Base-by-base conservation (phyloP, 1,140 invertebrate species). In the Lordiphosa collinella region DNA sequence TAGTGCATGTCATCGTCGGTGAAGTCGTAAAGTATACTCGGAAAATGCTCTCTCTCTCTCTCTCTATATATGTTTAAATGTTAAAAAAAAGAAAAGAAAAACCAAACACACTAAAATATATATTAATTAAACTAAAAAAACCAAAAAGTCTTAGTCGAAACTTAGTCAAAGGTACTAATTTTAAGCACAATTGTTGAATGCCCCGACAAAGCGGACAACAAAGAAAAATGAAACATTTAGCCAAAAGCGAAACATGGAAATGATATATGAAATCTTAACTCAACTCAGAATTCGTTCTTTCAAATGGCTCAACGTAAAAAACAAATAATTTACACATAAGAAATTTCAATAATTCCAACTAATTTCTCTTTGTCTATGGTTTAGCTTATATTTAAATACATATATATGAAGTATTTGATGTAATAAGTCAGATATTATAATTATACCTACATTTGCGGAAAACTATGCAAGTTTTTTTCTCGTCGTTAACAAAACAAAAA, bases 151-250 rank as follows among this genome's bases (percentile, higher is more conserved):
- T 80, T 82, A 82, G 75, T 75, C 76, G 38, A 80, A 80, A 82
- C 71, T 62, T 79, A 82, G 76, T 82, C 70, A 80, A 82, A 71
- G 53, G 71, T 84, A 80, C 51, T 79, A 76, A 84, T 76, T 84
- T 72, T 68, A 76, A 72, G 76, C 66, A 72, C 72, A 72, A 55
- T 84, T 72, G 78, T 84, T 72, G 57, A 84, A 84, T 55, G 67
- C 18, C 4, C 18, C 18, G n/a, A 12, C 51, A 40, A 36, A 16
- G 18, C 18, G 18, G 18, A 5, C 18, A 22, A 5, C 18, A 22
- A 22, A 22, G 4, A 22, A 22, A 22, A 22, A 22, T n/a, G 35
- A 66, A 53, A 43, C 36, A 54, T 43, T 50, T 51, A 67, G 47
- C 51, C 66, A 43, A 53, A 49, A 59, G 14, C 18, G 10, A 62